Percentiles rank a stretch among this genome's conserved stretches.
Conservation (phyloP, 2,888 invertebrate species). For the Koerneria pararmatus region DNA sequence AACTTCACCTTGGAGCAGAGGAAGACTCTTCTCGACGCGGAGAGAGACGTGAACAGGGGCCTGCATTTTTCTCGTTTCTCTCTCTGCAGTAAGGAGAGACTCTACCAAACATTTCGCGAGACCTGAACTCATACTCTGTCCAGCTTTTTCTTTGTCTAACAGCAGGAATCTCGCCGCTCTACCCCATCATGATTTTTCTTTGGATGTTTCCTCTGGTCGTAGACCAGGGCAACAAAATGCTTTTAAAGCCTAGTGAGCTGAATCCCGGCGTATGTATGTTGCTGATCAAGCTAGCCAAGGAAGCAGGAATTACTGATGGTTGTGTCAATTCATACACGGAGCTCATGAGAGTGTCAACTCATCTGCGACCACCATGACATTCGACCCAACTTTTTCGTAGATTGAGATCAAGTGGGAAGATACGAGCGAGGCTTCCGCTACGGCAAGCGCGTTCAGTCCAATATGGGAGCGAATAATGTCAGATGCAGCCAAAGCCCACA, state of each 20-base stretch:
- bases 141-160: conserved; percentile 87
- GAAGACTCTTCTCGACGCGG: conserved; percentile 91
- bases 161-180: conserved; percentile 63
- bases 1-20: conserved; percentile 93
- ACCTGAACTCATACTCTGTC: conserved; percentile 93
- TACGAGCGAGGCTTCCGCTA: conserved; percentile 83
- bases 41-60: conserved; percentile 94
- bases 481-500: conserved; percentile 94
- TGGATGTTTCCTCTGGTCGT: conserved; percentile 76
- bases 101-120: conserved; percentile 73
- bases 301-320: conserved; percentile 95
- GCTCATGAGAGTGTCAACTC: conserved; percentile 86
- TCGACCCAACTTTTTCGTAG: conserved; percentile 94
- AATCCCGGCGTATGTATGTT: conserved; percentile 95
- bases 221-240: conserved; percentile 86
- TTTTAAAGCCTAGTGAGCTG: conserved; percentile 92
- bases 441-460: conserved; percentile 92
- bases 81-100: conserved; percentile 88
- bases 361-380: conserved; percentile 94
- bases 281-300: conserved; percentile 83
- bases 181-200: conserved; percentile 95
- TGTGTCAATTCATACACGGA: conserved; percentile 92
- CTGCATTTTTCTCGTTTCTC: conserved; percentile 93
- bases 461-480: conserved; percentile 99
- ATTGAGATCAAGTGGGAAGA: conserved; percentile 93